Evolutionary conservation across 2,888 invertebrate species (phyloP).

Genomic region (Eristalis intricaria): DNA sequence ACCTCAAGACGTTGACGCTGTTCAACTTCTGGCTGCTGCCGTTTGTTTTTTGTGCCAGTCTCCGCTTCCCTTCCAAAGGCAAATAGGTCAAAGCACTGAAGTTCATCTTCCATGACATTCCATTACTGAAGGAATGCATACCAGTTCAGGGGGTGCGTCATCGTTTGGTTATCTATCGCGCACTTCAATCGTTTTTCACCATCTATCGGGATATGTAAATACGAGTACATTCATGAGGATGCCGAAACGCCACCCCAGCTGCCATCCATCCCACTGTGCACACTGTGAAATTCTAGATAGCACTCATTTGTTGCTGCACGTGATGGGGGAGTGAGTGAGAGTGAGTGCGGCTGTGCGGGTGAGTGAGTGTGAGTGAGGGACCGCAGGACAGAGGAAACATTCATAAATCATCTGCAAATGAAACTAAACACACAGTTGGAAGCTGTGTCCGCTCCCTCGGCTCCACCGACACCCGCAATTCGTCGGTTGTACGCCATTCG

Average conservation of each 20-base stretch:
- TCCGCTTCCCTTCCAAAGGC: not conserved
- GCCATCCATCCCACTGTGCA: not conserved
- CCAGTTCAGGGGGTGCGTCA: slow-evolving; percentile 37
- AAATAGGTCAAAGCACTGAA: slow-evolving; percentile 33
- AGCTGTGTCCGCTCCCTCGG: not conserved
- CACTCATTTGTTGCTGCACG: slow-evolving; percentile 34
- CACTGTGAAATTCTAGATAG: slow-evolving; percentile 26
- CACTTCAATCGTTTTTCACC: slow-evolving; percentile 24
- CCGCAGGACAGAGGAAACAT: slow-evolving; percentile 13
- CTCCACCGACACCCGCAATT: not conserved
- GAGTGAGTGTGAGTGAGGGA: not conserved
- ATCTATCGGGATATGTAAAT: slow-evolving; percentile 30
- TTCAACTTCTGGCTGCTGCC: not conserved
- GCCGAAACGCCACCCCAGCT: not conserved
- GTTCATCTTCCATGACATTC: slow-evolving; percentile 24
- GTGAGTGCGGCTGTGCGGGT: no score
- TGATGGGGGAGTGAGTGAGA: not conserved
- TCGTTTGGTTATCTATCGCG: slow-evolving; percentile 28
- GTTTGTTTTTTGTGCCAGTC: not conserved
- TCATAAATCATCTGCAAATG: slow-evolving; percentile 60
- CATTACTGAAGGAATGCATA: slow-evolving; percentile 20
- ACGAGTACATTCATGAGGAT: not conserved
- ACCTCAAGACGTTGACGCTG: slow-evolving; percentile 21
- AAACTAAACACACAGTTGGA: slow-evolving; percentile 44
- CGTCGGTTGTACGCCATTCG: not conserved